phyloP scores from a whole-genome alignment of 2,888 invertebrate species.

The Drosophila diplacantha region DNA sequence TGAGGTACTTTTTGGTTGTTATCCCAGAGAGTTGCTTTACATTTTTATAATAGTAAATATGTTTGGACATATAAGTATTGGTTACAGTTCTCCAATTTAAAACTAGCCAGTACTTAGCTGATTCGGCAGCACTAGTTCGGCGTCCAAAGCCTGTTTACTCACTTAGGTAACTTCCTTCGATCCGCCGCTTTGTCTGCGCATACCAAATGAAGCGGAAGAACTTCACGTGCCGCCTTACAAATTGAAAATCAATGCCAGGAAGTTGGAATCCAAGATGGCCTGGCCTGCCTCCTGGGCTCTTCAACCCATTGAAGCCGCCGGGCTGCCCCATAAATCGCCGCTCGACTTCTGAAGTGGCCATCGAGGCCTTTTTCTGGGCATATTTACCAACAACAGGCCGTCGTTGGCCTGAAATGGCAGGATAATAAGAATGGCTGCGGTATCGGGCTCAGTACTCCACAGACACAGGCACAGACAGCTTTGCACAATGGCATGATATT shows the following conservation, averaged over 20 bases:
- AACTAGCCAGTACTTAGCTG: background rate
- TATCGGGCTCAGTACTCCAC: constrained; percentile 17
- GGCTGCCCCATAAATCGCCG: constrained; percentile 46
- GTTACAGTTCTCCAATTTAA: background rate
- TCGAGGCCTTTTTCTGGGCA: constrained; percentile 31
- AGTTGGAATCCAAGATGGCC: constrained; percentile 13
- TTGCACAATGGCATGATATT: constrained; percentile 16
- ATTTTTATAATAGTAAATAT: background rate
- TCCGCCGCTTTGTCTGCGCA: constrained; percentile 15
- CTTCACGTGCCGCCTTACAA: constrained; percentile 66
- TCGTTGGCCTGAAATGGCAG: constrained; percentile 20
- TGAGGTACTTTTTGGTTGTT: background rate
- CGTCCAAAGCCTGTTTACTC: constrained; percentile 43
- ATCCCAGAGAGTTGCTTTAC: background rate
- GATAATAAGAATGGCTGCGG: constrained; percentile 34
- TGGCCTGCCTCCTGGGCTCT: constrained; percentile 3
- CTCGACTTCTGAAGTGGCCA: constrained; percentile 34
- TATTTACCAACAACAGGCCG: constrained; percentile 26
- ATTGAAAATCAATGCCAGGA: constrained; percentile 65
- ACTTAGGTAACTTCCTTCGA: constrained; percentile 51
- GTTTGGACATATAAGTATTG: background rate
- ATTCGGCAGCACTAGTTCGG: background rate
- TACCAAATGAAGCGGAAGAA: constrained; percentile 63
- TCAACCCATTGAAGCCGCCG: constrained; percentile 50
- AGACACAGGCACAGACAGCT: constrained; percentile 5